Conservation (phyloP, 2,113 vertebrate genomes). For the Menidia beryllina region DNA sequence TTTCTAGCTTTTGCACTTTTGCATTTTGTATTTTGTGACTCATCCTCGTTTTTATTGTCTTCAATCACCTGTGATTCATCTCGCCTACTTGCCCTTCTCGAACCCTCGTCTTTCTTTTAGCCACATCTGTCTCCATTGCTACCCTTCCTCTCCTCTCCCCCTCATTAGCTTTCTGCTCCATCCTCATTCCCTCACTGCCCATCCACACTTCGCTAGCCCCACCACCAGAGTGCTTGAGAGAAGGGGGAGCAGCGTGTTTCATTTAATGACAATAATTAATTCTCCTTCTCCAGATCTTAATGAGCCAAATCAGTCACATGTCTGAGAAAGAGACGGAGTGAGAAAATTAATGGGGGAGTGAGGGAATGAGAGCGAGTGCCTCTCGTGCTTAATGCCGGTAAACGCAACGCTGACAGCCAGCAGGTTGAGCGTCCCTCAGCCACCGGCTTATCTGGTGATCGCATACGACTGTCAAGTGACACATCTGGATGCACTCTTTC, state of each 20-base stretch:
- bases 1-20: slow-evolving; percentile 24
- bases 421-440: slow-evolving; percentile 42
- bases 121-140: slow-evolving; percentile 17
- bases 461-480: slow-evolving; percentile 17
- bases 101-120: slow-evolving; percentile 12
- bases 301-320: slow-evolving; percentile 80
- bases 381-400: slow-evolving; percentile 63
- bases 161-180: slow-evolving; percentile 24
- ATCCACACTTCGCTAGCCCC: slow-evolving; percentile 69
- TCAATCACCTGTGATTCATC: neutral
- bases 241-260: slow-evolving; percentile 56
- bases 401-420: slow-evolving; percentile 56
- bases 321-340: slow-evolving; percentile 13
- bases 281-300: slow-evolving; percentile 74
- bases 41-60: slow-evolving; percentile 9
- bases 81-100: neutral
- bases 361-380: slow-evolving; percentile 49
- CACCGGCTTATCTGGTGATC: slow-evolving; percentile 34
- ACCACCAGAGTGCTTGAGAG: slow-evolving; percentile 30
- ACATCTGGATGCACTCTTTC: no score
- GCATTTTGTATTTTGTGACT: slow-evolving; percentile 28
- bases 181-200: slow-evolving; percentile 38
- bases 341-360: slow-evolving; percentile 30
- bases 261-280: slow-evolving; percentile 83
- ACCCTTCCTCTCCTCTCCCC: neutral